phyloP scores from a whole-genome alignment of 1,140 invertebrate species.

The Venustaconcha ellipsiformis region DNA sequence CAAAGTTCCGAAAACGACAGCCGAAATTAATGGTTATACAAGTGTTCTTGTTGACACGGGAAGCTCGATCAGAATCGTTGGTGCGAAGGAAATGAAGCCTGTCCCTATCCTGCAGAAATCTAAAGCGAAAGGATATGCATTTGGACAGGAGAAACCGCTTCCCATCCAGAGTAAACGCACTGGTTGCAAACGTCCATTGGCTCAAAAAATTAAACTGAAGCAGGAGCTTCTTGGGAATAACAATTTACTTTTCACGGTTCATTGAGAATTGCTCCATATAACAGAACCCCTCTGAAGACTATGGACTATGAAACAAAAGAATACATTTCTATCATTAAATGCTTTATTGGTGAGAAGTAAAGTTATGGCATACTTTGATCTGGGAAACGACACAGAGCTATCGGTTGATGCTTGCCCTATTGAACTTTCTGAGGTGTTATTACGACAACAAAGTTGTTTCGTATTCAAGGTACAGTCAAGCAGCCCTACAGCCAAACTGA shows the following conservation, averaged over 20 bases:
- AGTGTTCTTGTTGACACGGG: constrained; percentile 1
- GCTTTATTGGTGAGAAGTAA: no score
- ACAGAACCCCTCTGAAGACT: constrained; percentile 18
- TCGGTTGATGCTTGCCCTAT: constrained; percentile 66
- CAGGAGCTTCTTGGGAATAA: constrained; percentile 38
- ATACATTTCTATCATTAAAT: no score
- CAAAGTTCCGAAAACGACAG: background rate
- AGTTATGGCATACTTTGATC: no score
- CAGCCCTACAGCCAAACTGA: no score
- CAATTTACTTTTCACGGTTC: constrained; percentile 36
- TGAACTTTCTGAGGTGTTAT: constrained; percentile 31
- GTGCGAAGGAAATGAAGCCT: background rate
- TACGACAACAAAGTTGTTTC: no score
- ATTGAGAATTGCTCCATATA: constrained; percentile 35
- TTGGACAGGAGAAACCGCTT: background rate
- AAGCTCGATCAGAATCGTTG: background rate
- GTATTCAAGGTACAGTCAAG: no score
- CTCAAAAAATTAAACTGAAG: constrained; percentile 32
- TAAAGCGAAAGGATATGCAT: background rate
- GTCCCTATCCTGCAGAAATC: background rate
- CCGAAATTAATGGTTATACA: background rate
- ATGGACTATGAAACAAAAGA: no score
- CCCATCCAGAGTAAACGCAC: background rate
- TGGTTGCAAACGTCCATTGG: background rate
- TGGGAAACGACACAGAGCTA: background rate